phyloP scores from a whole-genome alignment of 2,797 vertebrate genomes.

The Fundulus diaphanus region DNA sequence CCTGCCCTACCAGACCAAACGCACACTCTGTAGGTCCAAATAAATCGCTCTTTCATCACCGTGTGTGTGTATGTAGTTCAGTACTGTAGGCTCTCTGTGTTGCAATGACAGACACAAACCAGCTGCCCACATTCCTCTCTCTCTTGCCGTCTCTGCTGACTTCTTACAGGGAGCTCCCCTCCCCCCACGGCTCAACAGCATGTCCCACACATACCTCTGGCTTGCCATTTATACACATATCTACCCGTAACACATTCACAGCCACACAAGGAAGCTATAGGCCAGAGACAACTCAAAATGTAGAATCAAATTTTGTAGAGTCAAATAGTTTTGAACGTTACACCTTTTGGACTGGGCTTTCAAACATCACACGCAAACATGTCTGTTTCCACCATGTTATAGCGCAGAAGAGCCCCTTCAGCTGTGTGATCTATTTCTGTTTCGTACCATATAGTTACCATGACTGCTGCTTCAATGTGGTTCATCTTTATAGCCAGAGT shows the following conservation, averaged over 20 bases:
- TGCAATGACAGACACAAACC: conserved; percentile 81
- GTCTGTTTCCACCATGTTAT: conserved; percentile 18
- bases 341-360: conserved; percentile 12
- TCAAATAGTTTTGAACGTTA: neutral
- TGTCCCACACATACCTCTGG: conserved; percentile 63
- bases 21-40: conserved; percentile 71
- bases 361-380: conserved; percentile 10
- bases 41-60: conserved; percentile 76
- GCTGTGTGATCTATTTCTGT: conserved; percentile 42
- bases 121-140: conserved; percentile 80
- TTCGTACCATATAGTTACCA: conserved; percentile 38
- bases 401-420: conserved; percentile 17
- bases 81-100: conserved; percentile 80
- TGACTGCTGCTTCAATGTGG: conserved; percentile 22
- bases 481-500: conserved; percentile 24
- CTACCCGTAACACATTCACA: conserved; percentile 21
- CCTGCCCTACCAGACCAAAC: conserved; percentile 52
- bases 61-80: conserved; percentile 55
- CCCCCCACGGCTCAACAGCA: conserved; percentile 56
- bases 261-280: conserved; percentile 24
- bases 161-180: conserved; percentile 67
- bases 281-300: conserved; percentile 24
- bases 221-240: conserved; percentile 52
- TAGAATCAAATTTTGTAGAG: conserved; percentile 4
- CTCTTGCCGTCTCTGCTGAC: conserved; percentile 47